Evolutionary conservation across 2,888 invertebrate species (phyloP).

Genomic region (Drosophila diplacantha): DNA sequence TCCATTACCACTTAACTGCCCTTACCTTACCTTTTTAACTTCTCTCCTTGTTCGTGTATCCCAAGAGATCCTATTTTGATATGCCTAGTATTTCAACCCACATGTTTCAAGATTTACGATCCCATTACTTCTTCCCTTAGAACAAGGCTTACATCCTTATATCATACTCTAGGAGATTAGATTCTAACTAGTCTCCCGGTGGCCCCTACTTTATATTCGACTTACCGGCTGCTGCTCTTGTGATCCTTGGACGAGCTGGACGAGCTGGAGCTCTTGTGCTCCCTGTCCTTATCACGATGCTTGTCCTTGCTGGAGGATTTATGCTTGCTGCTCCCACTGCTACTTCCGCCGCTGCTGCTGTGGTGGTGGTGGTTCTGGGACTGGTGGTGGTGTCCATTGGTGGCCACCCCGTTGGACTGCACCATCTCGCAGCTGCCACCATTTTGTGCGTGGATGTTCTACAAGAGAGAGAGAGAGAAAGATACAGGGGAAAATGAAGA

Average conservation of each 20-base stretch:
- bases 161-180: neutral
- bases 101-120: neutral
- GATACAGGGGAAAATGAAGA: neutral
- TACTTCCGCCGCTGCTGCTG: constrained; percentile 48
- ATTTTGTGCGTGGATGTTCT: constrained; percentile 73
- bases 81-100: neutral
- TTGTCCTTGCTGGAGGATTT: constrained; percentile 82
- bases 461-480: neutral
- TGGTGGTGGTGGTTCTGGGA: constrained; percentile 60
- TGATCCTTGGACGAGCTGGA: constrained; percentile 77
- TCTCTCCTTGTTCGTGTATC: too few species aligned
- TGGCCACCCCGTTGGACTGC: constrained; percentile 86
- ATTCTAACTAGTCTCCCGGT: neutral
- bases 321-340: constrained; percentile 81
- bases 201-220: neutral
- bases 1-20: neutral
- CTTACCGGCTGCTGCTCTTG: constrained; percentile 77
- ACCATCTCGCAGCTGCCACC: constrained; percentile 65
- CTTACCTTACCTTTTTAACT: neutral
- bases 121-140: neutral
- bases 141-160: neutral
- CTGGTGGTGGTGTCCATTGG: constrained; percentile 82
- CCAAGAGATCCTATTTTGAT: neutral
- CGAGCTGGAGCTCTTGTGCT: constrained; percentile 79
- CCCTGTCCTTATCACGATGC: constrained; percentile 79